Percentiles rank a stretch among this genome's conserved stretches.
phyloP scores from a whole-genome alignment of 1,140 invertebrate species.

The Drosophila pectinifera region DNA sequence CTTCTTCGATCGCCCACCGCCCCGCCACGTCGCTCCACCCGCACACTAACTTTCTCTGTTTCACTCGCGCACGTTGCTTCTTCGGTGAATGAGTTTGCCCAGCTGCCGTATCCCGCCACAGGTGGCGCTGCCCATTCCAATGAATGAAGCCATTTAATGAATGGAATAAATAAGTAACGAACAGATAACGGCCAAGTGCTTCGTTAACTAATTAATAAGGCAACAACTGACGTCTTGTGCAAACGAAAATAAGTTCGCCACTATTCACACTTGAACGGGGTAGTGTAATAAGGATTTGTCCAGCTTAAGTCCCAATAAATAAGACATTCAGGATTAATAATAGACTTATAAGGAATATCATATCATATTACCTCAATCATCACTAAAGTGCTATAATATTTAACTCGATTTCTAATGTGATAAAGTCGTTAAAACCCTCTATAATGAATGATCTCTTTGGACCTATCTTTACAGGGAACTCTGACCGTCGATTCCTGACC shows the following conservation, averaged over 20 bases:
- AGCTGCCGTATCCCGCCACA: slow-evolving; percentile 5
- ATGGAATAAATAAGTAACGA: slow-evolving; percentile 4
- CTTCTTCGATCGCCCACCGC: neutral
- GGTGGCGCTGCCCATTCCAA: slow-evolving; percentile 6
- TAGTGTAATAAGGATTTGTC: too few species aligned
- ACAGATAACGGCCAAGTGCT: neutral
- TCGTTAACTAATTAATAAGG: neutral
- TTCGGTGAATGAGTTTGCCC: slow-evolving; percentile 8
- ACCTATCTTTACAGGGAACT: too few species aligned
- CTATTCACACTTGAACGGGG: too few species aligned
- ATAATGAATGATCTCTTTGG: too few species aligned
- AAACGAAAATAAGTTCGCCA: neutral
- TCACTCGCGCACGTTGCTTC: slow-evolving; percentile 1
- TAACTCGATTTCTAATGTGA: too few species aligned
- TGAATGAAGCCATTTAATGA: slow-evolving; percentile 28
- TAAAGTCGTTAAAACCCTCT: too few species aligned
- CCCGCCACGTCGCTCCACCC: neutral
- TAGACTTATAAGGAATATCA: too few species aligned
- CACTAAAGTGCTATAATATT: too few species aligned
- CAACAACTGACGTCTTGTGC: too few species aligned
- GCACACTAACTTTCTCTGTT: neutral
- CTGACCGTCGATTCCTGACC: neutral
- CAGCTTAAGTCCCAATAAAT: too few species aligned
- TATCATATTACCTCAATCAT: too few species aligned
- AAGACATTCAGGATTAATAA: too few species aligned